Evolutionary conservation across 2,113 vertebrate genomes (phyloP), one percentile per base, ranked within the genome.

Genomic region (Lycaon pictus): DNA sequence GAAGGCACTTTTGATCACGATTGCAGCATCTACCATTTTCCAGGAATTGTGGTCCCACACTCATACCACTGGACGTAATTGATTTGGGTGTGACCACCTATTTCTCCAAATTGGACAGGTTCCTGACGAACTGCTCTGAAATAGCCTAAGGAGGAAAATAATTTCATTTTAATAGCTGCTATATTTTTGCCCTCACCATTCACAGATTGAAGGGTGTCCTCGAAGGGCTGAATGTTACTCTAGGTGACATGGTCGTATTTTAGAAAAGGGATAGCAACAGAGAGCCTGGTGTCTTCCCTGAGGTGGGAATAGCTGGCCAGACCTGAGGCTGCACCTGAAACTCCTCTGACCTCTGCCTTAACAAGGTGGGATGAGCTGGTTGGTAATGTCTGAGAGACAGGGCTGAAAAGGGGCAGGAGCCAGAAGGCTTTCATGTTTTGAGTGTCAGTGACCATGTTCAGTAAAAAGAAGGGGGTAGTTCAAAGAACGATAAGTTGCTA

Each of bases 21-120:
- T 0, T 3, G 43, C 22, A 65, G n/a, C 67, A 82, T 92, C 98
- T 99, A 99, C 99, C 99, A 99, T 97, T 99, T 99, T 76, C 99
- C 99, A 53, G 99, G 99, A 92, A 99, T 99, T 13, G 99, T 99
- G 0, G 99, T 99, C 77, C 99, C 99, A 13, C 99, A 99, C 98
- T 99, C 99, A 11, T 99, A 99, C 99, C 99, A 99, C 72, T 99
- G 99, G 10, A 99, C 99, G 0, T 99, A 99, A 94, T 99, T 99
- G 72, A 99, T 98, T 10, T 99, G 99, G 0, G 99, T 99, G 87
- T 99, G 99, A 51, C 99, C 99, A 1, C 99, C 99, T 13, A 99
- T 99, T 77, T 99, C 99, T 79, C 99, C 99, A 92, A 99, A 99
- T 60, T 98, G 98, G 60, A 99, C 99, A 0, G 99, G 99, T 62